Evolutionary conservation across 1,140 invertebrate species (phyloP), one percentile per base, ranked within the genome.

Genomic region (Caerostris extrusa): DNA sequence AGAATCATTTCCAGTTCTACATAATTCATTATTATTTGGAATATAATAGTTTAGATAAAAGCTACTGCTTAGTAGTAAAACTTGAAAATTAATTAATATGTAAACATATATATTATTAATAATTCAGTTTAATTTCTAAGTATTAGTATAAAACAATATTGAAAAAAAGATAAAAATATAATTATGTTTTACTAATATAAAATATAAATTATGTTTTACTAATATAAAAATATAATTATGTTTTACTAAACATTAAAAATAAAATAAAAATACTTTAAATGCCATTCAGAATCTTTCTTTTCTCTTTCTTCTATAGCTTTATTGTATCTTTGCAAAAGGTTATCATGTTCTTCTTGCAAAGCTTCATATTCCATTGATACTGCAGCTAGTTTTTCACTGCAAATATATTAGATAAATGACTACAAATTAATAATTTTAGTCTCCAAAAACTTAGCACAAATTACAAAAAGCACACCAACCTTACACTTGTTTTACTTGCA

Each of bases 301-400:
- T 96, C 95, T 50, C 95, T 85, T 56, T 96, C 96, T 57, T 95
- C 95, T 7, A 96, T 57, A 55, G 95, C 92, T 92, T 95, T 96
- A 89, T 95, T 95, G 90, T 96, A 95, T 69, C 96, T 93, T 34
- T 95, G 94, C 64, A 95, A 83, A 8, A 96, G 94, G 4, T 95
- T 94, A 12, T 96, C 95, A 93, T 96, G 95, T 91, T 96, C 96
- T 58, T 96, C 96, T 94, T 96, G 96, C 91, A 96, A 92, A 5
- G 94, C 61, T 81, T 96, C 95, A 94, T 94, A 95, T 71, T 96
- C 96, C 61, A 95, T 94, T n/a, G 95, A 94, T 17, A 95, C 34
- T 10, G 95, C 93, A 55, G 85, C 83, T 64, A 96, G 90, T 67
- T 95, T 95, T 56, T 96, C 95, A 95, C 96, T 96, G 94, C 86